Evolutionary conservation across 37 sponge, comb jelly and placozoan genomes (phyloP), one percentile per base, ranked within the genome.

Genomic region (Halisarca cf. caerulea): DNA sequence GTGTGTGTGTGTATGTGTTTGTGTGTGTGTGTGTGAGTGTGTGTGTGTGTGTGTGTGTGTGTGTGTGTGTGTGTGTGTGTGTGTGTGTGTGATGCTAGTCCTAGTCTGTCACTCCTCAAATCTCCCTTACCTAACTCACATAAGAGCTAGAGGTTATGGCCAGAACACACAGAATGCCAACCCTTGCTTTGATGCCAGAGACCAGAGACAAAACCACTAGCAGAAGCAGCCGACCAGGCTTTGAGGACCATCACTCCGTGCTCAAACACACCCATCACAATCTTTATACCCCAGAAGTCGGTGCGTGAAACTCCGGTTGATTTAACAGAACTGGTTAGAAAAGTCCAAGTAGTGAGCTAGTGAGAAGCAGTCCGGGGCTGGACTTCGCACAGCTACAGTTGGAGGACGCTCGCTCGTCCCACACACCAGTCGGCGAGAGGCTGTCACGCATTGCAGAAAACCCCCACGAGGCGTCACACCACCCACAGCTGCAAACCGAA

Each of bases 61-160:
- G 17, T 20, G 27, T 14, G 28, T 55, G 59, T 80, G n/a, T 33
- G n/a, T n/a, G n/a, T n/a, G n/a, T n/a, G n/a, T n/a, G n/a, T n/a
- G n/a, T n/a, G n/a, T n/a, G n/a, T n/a, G n/a, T n/a, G n/a, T n/a
- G n/a, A n/a, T n/a, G n/a, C n/a, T n/a, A n/a, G n/a, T n/a, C n/a
- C n/a, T n/a, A n/a, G n/a, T n/a, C 33, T 28, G n/a, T n/a, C n/a
- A n/a, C n/a, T n/a, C n/a, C n/a, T n/a, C n/a, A n/a, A n/a, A n/a
- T n/a, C n/a, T n/a, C n/a, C n/a, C n/a, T n/a, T n/a, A 70, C 5
- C 5, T 6, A 4, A 3, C 21, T 30, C 39, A 11, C 59, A 41
- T 44, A 94, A 90, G 95, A 94, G 42, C 64, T 94, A 25, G 95
- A 94, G 64, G 54, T 94, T 73, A 89, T 86, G 11, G 95, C 95